Evolutionary conservation across 2,888 invertebrate genomes (phyloP).

Genomic region (Sipha maydis): DNA sequence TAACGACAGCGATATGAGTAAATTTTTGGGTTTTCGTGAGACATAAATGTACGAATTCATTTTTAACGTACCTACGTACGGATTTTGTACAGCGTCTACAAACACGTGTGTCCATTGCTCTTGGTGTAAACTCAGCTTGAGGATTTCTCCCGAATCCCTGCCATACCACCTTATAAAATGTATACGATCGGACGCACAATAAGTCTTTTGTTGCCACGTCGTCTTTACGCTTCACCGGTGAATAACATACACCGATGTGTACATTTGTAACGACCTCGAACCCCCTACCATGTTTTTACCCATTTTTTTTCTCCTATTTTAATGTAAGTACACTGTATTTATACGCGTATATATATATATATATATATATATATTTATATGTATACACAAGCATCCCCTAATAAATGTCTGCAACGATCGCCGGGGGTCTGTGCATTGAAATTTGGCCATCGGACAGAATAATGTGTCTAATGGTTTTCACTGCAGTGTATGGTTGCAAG

Average conservation of each 20-base stretch:
- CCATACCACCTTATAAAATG: neutral
- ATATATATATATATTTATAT: neutral
- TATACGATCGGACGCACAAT: slow-evolving; percentile 15
- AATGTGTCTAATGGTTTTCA: slow-evolving; percentile 20
- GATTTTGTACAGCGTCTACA: neutral
- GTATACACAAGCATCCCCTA: slow-evolving; percentile 10
- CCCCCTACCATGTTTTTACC: slow-evolving; percentile 22
- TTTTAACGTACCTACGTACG: no score
- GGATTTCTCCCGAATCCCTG: slow-evolving; percentile 10
- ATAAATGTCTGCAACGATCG: slow-evolving; percentile 41
- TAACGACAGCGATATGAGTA: no score
- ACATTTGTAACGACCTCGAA: slow-evolving; percentile 56
- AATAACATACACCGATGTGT: neutral
- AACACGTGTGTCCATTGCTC: neutral
- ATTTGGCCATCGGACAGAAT: slow-evolving; percentile 14
- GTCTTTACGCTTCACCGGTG: slow-evolving; percentile 33
- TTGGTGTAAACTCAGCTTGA: neutral
- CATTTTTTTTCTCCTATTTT: no score
- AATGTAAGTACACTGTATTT: neutral
- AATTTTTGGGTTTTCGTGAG: no score
- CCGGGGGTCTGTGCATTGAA: slow-evolving; percentile 42
- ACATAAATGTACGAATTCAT: no score
- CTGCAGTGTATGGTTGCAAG: neutral
- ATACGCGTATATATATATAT: neutral
- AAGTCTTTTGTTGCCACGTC: slow-evolving; percentile 46